Evolutionary conservation across 2,113 vertebrate genomes (phyloP).

Genomic region (Neofelis nebulosa): DNA sequence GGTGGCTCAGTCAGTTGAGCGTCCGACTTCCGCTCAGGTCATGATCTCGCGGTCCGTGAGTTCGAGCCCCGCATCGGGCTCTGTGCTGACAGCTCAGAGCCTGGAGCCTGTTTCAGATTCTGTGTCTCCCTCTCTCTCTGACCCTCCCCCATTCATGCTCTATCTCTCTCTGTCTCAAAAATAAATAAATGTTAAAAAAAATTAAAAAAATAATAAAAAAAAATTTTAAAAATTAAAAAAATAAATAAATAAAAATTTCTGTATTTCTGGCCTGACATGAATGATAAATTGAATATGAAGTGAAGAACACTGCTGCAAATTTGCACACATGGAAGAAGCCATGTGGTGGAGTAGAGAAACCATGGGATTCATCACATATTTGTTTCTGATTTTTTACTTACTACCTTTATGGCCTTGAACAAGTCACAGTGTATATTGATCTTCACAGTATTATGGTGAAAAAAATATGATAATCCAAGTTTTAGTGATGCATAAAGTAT

Average conservation of each 20-base stretch:
- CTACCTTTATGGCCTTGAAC: not conserved
- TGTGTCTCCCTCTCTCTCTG: too few relatives aligned
- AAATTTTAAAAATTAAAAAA: too few relatives aligned
- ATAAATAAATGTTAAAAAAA: too few relatives aligned
- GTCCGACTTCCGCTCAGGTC: too few relatives aligned
- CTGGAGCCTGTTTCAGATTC: too few relatives aligned
- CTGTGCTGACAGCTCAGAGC: too few relatives aligned
- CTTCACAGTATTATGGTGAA: not conserved
- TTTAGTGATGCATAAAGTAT: not conserved
- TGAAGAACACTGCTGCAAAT: not conserved
- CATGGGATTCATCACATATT: not conserved
- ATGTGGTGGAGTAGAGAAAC: not conserved
- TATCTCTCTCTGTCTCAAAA: too few relatives aligned
- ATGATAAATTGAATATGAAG: not conserved
- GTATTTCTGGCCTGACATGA: not conserved
- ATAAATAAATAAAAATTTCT: too few relatives aligned
- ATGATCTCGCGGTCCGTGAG: too few relatives aligned
- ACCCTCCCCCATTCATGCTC: too few relatives aligned
- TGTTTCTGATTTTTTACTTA: not conserved
- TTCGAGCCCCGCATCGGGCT: too few relatives aligned
- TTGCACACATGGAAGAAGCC: not conserved
- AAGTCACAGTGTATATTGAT: not conserved
- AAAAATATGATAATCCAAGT: not conserved
- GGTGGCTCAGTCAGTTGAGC: too few relatives aligned
- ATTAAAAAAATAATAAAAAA: fast-evolving